Percentiles rank a stretch among this genome's conserved stretches.
Evolutionary conservation across 2,888 invertebrate genomes (phyloP).

Genomic region (Branchellion lobata): DNA sequence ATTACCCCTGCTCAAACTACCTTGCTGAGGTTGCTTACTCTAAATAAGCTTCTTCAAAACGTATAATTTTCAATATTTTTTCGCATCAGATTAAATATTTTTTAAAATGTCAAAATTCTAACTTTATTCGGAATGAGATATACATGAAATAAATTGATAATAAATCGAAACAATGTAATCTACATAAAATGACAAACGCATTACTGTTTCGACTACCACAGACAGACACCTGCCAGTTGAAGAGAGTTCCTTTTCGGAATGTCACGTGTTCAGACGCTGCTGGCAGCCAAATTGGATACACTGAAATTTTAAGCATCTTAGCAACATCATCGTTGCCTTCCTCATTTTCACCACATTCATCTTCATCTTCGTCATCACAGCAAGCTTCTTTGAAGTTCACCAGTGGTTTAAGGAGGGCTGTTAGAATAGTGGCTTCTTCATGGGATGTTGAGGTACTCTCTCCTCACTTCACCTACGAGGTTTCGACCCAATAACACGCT

Average conservation of each 20-base stretch:
- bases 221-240: slow-evolving; percentile 55
- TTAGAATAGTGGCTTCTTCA: slow-evolving; percentile 54
- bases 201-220: background rate
- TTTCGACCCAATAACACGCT: no score
- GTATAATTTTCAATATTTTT: no score
- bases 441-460: slow-evolving; percentile 57
- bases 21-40: slow-evolving; percentile 36
- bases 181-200: background rate
- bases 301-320: slow-evolving; percentile 43
- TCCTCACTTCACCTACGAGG: slow-evolving; percentile 60
- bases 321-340: background rate
- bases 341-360: background rate
- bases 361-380: slow-evolving; percentile 9
- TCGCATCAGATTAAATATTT: no score
- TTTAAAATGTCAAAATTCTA: no score
- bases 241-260: slow-evolving; percentile 60
- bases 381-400: background rate
- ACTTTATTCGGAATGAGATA: no score
- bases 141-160: no score
- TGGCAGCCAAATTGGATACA: slow-evolving; percentile 55
- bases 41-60: no score
- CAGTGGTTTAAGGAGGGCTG: background rate
- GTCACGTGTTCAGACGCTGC: slow-evolving; percentile 63
- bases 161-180: no score
- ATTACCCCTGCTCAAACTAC: slow-evolving; percentile 58